phyloP scores from a whole-genome alignment of 2,113 vertebrate species.

The Poeciliopsis occidentalis region DNA sequence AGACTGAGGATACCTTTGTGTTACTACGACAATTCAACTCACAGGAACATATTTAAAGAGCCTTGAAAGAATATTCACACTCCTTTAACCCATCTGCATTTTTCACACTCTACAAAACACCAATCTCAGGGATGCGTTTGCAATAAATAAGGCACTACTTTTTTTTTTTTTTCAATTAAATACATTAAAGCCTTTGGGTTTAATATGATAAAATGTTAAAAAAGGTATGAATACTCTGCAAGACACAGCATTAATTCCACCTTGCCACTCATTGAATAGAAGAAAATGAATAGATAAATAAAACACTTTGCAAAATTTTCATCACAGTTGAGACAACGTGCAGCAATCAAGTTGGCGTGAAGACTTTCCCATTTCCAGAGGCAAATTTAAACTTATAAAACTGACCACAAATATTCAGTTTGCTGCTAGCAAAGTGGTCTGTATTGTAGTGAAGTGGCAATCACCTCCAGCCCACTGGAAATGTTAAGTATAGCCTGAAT shows the following conservation, averaged over 20 bases:
- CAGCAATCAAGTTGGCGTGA: background rate
- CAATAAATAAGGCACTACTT: no score
- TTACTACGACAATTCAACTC: background rate
- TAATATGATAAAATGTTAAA: no score
- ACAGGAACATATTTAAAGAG: background rate
- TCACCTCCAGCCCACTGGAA: constrained; percentile 16
- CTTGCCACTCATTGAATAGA: no score
- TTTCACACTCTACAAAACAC: no score
- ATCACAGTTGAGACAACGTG: background rate
- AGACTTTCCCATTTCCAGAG: background rate
- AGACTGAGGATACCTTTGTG: background rate
- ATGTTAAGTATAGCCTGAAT: background rate
- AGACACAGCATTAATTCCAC: no score
- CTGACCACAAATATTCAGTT: constrained; percentile 26
- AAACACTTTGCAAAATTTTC: background rate
- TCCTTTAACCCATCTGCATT: background rate
- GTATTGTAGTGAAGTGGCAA: constrained; percentile 32
- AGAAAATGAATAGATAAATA: no score
- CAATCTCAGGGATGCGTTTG: no score
- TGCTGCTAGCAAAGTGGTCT: background rate
- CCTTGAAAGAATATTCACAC: background rate
- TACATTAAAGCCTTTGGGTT: no score
- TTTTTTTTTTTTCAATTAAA: no score
- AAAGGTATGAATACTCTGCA: no score
- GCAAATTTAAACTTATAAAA: background rate